Percentiles rank a stretch among this genome's conserved stretches.
These are phyloP conservation scores for Caenorhabditis virilis DNA, from an alignment of 2,888 invertebrate species.

Conservation along the genomic window DNA sequence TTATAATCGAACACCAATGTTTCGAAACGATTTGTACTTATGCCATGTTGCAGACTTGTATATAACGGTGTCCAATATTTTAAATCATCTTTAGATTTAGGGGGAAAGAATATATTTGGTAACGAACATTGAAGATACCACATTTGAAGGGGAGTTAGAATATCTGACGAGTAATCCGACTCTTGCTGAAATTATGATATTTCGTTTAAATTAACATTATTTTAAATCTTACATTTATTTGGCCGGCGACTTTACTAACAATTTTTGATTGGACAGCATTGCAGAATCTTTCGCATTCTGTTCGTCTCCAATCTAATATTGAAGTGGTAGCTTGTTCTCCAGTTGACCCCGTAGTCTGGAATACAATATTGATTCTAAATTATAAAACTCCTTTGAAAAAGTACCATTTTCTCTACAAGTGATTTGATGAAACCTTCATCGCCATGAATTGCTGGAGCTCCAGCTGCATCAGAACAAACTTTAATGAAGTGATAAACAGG, in stretches of 20 bases:
- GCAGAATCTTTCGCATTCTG: constrained; percentile 22
- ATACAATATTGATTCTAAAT: not conserved
- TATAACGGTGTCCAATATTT: constrained; percentile 55
- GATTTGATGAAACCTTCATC: constrained; percentile 46
- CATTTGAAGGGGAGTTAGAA: constrained; percentile 60
- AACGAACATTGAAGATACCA: constrained; percentile 53
- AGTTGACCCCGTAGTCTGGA: constrained; percentile 16
- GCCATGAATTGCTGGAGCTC: constrained; percentile 35
- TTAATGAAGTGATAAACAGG: constrained; percentile 50
- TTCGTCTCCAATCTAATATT: constrained; percentile 17
- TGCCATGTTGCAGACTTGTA: constrained; percentile 54
- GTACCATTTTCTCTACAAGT: constrained; percentile 43
- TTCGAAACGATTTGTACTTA: constrained; percentile 65
- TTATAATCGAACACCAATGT: constrained; percentile 61
- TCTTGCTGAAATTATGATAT: too few relatives aligned
- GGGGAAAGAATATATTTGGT: constrained; percentile 52
- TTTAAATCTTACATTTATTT: constrained; percentile 5
- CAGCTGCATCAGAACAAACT: constrained; percentile 53
- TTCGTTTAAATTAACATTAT: not conserved
- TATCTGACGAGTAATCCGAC: constrained; percentile 50
- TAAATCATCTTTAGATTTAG: constrained; percentile 4
- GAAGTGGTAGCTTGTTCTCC: constrained; percentile 11
- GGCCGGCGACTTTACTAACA: constrained; percentile 9
- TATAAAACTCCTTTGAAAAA: not conserved
- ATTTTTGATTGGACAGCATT: constrained; percentile 18